Percentiles rank a stretch among this genome's conserved stretches.
These are phyloP conservation scores for Drosophila meridionalis DNA, from an alignment of 2,888 invertebrate genomes.

Conservation along the genomic window DNA sequence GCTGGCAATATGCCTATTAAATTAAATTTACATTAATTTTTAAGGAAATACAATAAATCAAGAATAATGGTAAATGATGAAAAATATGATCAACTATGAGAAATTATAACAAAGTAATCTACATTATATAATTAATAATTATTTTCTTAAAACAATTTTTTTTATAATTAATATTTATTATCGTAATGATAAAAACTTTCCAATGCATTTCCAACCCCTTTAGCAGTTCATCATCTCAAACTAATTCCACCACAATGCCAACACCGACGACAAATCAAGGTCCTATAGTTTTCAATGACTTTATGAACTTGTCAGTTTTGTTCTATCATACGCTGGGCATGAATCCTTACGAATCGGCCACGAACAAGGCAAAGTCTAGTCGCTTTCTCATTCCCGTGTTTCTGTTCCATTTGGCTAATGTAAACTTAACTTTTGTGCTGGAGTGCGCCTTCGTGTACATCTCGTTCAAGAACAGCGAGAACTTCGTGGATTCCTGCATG, in stretches of 20 bases:
- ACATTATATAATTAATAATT: neutral
- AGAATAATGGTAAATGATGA: neutral
- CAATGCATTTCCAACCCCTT: neutral
- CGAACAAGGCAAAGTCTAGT: neutral
- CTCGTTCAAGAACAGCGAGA: slow-evolving; percentile 22
- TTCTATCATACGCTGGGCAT: slow-evolving; percentile 43
- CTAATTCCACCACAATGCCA: slow-evolving; percentile 1
- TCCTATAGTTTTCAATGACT: slow-evolving; percentile 33
- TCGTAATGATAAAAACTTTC: too few relatives aligned
- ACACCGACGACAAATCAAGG: neutral
- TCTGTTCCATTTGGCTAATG: slow-evolving; percentile 19
- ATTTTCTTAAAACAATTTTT: neutral
- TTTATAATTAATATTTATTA: neutral
- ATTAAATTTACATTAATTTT: neutral
- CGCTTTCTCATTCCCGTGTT: slow-evolving; percentile 20
- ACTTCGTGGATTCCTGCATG: slow-evolving; percentile 39
- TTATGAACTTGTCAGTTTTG: slow-evolving; percentile 39
- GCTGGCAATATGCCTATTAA: neutral
- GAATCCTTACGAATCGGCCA: slow-evolving; percentile 36
- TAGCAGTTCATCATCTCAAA: neutral
- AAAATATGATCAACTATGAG: neutral
- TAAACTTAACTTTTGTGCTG: slow-evolving; percentile 26
- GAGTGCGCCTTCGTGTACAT: slow-evolving; percentile 20
- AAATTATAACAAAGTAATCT: neutral
- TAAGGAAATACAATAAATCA: neutral